These are phyloP conservation scores for Peribatodes rhomboidaria DNA, from an alignment of 2,888 invertebrate genomes.

Conservation along the genomic window DNA sequence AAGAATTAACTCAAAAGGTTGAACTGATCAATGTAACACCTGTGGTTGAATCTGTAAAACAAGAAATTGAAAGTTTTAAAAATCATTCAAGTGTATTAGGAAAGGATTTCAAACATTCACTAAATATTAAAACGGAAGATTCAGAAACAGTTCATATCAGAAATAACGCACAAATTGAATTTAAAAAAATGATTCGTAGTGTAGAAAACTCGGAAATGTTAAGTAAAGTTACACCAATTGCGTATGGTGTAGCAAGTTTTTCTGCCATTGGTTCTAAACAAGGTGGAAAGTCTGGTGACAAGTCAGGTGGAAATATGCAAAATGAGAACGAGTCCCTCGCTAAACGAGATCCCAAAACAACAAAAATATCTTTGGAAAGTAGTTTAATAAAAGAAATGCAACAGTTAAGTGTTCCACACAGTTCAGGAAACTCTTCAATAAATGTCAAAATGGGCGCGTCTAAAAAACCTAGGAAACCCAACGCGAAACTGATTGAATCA, in stretches of 20 bases:
- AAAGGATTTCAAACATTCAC: slow-evolving; percentile 6
- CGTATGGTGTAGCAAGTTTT: slow-evolving; percentile 24
- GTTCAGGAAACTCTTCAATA: slow-evolving; percentile 34
- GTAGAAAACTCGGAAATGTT: slow-evolving; percentile 23
- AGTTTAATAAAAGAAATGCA: slow-evolving; percentile 58
- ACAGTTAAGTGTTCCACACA: slow-evolving; percentile 48
- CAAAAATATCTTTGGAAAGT: slow-evolving; percentile 55
- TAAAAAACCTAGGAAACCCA: slow-evolving; percentile 45
- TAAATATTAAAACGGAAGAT: background rate
- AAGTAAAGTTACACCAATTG: slow-evolving; percentile 2
- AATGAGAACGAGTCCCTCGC: slow-evolving; percentile 53
- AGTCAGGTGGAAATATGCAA: slow-evolving; percentile 23
- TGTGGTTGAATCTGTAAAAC: slow-evolving; percentile 58
- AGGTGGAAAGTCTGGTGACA: slow-evolving; percentile 20
- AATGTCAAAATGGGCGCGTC: slow-evolving; percentile 43
- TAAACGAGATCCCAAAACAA: slow-evolving; percentile 54
- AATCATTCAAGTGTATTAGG: slow-evolving; percentile 56
- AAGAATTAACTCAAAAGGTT: slow-evolving; percentile 62
- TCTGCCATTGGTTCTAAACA: slow-evolving; percentile 18
- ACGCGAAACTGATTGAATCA: slow-evolving; percentile 45
- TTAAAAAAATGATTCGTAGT: slow-evolving; percentile 26
- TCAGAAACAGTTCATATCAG: slow-evolving; percentile 4
- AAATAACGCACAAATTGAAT: background rate
- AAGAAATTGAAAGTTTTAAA: slow-evolving; percentile 58
- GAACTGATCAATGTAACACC: slow-evolving; percentile 64